phyloP scores from a whole-genome alignment of 2,888 invertebrate species.

The Drosophila emarginata region DNA sequence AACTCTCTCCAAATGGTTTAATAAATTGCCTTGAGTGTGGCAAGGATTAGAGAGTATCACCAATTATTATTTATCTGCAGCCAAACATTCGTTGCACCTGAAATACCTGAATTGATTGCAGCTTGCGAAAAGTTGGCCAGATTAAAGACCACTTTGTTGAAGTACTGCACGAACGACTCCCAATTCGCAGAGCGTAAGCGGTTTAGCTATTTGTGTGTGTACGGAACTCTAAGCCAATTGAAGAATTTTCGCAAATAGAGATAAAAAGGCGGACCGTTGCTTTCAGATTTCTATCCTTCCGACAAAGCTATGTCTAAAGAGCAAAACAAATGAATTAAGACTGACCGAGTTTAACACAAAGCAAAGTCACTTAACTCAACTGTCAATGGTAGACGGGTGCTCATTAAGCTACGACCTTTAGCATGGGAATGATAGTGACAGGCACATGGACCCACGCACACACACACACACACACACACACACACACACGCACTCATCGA shows the following conservation, averaged over 20 bases:
- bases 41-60: slow-evolving; percentile 47
- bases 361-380: slow-evolving; percentile 61
- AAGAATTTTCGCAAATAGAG: background rate
- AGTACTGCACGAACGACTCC: background rate
- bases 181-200: background rate
- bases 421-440: slow-evolving; percentile 56
- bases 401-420: slow-evolving; percentile 70
- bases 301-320: slow-evolving; percentile 14
- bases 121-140: slow-evolving; percentile 40
- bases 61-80: slow-evolving; percentile 56
- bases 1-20: slow-evolving; percentile 40
- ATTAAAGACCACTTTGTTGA: slow-evolving; percentile 48
- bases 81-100: slow-evolving; percentile 30
- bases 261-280: slow-evolving; percentile 23
- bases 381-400: slow-evolving; percentile 68
- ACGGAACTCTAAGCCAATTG: background rate
- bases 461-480: slow-evolving; percentile 43
- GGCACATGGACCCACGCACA: slow-evolving; percentile 46
- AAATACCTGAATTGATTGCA: slow-evolving; percentile 26
- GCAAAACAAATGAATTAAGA: slow-evolving; percentile 46
- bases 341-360: slow-evolving; percentile 21
- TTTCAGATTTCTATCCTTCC: slow-evolving; percentile 9
- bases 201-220: slow-evolving; percentile 23
- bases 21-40: slow-evolving; percentile 58
- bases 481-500: slow-evolving; percentile 8